These are phyloP conservation scores for Ctena decussata DNA, from an alignment of 2,888 invertebrate species.

Conservation along the genomic window DNA sequence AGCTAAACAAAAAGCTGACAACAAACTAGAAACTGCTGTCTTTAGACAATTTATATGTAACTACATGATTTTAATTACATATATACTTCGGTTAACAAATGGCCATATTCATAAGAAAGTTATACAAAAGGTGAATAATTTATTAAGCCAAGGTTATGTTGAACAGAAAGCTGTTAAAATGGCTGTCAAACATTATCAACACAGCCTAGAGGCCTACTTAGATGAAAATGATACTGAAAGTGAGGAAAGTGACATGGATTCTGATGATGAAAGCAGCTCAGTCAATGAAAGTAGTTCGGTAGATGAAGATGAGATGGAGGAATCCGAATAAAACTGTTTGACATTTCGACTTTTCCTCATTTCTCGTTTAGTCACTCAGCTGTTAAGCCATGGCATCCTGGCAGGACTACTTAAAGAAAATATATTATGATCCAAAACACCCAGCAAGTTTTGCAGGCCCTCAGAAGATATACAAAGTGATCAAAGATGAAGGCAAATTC, in stretches of 20 bases:
- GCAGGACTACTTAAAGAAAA: slow-evolving; percentile 49
- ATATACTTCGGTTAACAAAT: background rate
- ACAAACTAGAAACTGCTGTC: background rate
- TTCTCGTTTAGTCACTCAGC: slow-evolving; percentile 38
- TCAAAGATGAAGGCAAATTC: slow-evolving; percentile 32
- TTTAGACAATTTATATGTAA: background rate
- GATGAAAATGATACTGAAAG: background rate
- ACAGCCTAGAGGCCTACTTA: background rate
- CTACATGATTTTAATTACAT: background rate
- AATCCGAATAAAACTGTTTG: background rate
- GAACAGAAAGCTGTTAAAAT: background rate
- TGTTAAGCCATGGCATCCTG: slow-evolving; percentile 39
- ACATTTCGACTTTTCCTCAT: background rate
- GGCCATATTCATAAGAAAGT: background rate
- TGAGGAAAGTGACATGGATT: background rate
- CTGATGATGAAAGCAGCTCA: background rate
- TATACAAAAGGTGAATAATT: background rate
- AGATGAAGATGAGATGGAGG: background rate
- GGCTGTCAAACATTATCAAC: background rate
- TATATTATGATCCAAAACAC: slow-evolving; percentile 46
- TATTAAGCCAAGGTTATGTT: background rate
- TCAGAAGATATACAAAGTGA: slow-evolving; percentile 48
- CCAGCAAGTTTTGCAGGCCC: slow-evolving; percentile 42
- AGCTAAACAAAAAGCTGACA: background rate
- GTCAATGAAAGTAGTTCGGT: background rate